Conservation (phyloP, 2,888 invertebrate species). For the Sesia apiformis region DNA sequence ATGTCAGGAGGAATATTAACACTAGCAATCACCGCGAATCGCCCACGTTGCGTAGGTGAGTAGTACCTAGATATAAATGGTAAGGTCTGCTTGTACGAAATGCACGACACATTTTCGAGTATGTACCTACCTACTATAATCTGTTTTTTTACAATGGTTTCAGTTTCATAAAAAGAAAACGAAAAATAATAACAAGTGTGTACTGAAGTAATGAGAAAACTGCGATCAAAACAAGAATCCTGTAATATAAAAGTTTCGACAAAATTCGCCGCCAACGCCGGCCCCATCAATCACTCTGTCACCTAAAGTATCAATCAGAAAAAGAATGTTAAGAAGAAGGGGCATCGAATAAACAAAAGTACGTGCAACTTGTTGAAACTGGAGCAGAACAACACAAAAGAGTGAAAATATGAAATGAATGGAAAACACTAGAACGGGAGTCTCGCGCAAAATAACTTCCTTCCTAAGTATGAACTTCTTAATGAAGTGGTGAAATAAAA, state of each 20-base stretch:
- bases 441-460: slow-evolving; percentile 50
- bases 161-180: too few relatives aligned
- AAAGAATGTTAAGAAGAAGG: slow-evolving; percentile 24
- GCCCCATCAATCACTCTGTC: slow-evolving; percentile 37
- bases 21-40: too few relatives aligned
- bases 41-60: too few relatives aligned
- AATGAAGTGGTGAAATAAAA: slow-evolving; percentile 67
- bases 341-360: slow-evolving; percentile 36
- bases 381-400: slow-evolving; percentile 44
- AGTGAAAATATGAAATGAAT: slow-evolving; percentile 20
- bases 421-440: slow-evolving; percentile 28
- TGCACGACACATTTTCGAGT: too few relatives aligned
- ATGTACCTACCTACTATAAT: too few relatives aligned
- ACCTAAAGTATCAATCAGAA: slow-evolving; percentile 35
- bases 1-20: too few relatives aligned
- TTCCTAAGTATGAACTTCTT: slow-evolving; percentile 53
- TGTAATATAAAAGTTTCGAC: slow-evolving; percentile 9
- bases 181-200: too few relatives aligned
- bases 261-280: slow-evolving; percentile 5
- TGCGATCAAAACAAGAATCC: slow-evolving; percentile 3
- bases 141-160: too few relatives aligned
- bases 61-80: too few relatives aligned
- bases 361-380: slow-evolving; percentile 31
- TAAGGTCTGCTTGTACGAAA: too few relatives aligned
- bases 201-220: too few relatives aligned